Evolutionary conservation across 1,140 invertebrate species (phyloP), one percentile per base, ranked within the genome.

Genomic region (Drosophila kepulauana): DNA sequence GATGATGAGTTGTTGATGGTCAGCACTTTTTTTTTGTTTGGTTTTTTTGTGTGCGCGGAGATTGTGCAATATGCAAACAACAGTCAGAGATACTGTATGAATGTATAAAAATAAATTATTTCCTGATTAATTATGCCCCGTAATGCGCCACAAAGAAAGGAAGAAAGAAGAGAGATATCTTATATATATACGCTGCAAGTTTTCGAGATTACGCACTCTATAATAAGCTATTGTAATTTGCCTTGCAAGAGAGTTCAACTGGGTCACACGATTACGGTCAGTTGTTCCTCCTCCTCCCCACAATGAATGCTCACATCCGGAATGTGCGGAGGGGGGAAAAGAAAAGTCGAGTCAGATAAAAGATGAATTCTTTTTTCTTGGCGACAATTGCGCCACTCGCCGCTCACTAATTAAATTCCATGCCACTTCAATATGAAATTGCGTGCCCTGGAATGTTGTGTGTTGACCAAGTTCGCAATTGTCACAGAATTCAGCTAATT

Each of bases 51-150:
- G 20, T 25, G 20, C 6, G 8, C 6, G 5, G 38, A 72, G 28
- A 54, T 56, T 73, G 48, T 63, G 57, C 45, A 63, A 68, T 48
- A 66, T 52, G 20, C 13, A 13, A 43, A 13, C 46, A 25, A 45
- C 20, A 25, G 20, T 25, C 20, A 4, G 20, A 25, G 20, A 25
- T 25, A 25, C 20, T 33, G 38, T 67, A 45, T 59, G 25, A 33
- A 52, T 20, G 38, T 43, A 20, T 75, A 78, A 65, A 79, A 70
- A 86, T 70, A 79, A 77, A 71, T 85, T 73, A 80, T 88, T 87
- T 87, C 84, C 84, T 78, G 79, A 88, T 87, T 82, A 88, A 82
- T 88, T 88, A 16, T 78, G 76, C 68, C 51, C n/a, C 7, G 75
- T 63, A 63, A 86, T 80, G 65, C 43, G 35, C 25, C 65, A 81